A percentile compares a stretch with the other conserved stretches of the same genome.
These are phyloP conservation scores for Lepidurus arcticus DNA, from an alignment of 1,140 invertebrate genomes.

Conservation along the genomic window DNA sequence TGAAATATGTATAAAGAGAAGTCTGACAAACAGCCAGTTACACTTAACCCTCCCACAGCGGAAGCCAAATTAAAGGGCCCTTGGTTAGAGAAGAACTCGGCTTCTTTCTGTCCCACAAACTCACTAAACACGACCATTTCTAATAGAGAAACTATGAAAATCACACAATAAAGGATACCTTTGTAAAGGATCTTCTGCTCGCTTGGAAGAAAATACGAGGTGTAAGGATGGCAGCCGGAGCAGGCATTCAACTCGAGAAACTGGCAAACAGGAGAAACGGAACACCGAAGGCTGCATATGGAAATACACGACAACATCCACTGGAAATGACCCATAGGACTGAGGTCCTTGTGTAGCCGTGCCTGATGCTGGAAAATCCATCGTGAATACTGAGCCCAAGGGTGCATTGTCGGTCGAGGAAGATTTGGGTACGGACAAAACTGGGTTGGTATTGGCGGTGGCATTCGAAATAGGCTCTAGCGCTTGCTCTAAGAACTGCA, in stretches of 20 bases:
- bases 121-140: neutral
- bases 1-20: constrained; percentile 98
- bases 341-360: constrained; percentile 42
- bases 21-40: constrained; percentile 89
- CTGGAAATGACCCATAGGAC: constrained; percentile 84
- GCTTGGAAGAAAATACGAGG: constrained; percentile 84
- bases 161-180: constrained; percentile 38
- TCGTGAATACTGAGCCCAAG: constrained; percentile 25
- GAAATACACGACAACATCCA: constrained; percentile 98
- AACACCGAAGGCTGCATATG: constrained; percentile 96
- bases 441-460: constrained; percentile 47
- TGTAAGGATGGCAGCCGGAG: constrained; percentile 91
- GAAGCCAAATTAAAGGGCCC: constrained; percentile 45
- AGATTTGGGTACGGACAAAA: constrained; percentile 42
- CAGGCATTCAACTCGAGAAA: constrained; percentile 93
- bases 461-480: constrained; percentile 68
- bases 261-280: constrained; percentile 89
- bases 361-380: constrained; percentile 31
- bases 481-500: constrained; percentile 91
- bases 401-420: neutral
- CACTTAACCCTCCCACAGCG: constrained; percentile 78
- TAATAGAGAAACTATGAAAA: constrained; percentile 35
- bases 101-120: constrained; percentile 26
- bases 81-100: constrained; percentile 34
- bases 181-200: constrained; percentile 60